These are phyloP conservation scores for Catocala sponsa DNA, from an alignment of 2,888 invertebrate genomes.

Conservation along the genomic window DNA sequence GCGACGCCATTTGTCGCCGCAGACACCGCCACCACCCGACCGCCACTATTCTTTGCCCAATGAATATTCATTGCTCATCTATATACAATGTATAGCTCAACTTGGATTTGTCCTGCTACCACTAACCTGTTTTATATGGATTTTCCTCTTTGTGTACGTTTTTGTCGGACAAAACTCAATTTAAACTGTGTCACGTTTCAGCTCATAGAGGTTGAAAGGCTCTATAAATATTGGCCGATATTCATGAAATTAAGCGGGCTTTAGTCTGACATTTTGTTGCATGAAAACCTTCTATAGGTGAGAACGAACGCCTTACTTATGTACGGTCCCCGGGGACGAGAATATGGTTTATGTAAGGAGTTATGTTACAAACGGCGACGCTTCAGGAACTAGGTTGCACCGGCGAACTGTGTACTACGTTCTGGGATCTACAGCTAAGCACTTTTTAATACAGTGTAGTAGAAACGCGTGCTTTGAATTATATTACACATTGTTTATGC, in stretches of 20 bases:
- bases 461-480: constrained; percentile 28
- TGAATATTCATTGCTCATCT: constrained; percentile 70
- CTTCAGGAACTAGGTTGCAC: constrained; percentile 47
- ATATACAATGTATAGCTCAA: constrained; percentile 45
- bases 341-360: constrained; percentile 47
- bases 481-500: constrained; percentile 8
- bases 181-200: constrained; percentile 14
- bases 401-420: constrained; percentile 32
- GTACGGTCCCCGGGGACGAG: constrained; percentile 34
- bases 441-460: constrained; percentile 26
- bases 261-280: constrained; percentile 45
- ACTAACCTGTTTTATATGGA: constrained; percentile 19
- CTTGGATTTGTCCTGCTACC: constrained; percentile 20
- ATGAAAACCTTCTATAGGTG: constrained; percentile 34
- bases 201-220: constrained; percentile 26
- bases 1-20: constrained; percentile 64
- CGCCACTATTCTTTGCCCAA: constrained; percentile 58
- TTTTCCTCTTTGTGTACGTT: neutral
- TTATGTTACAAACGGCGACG: constrained; percentile 40
- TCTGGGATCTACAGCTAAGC: constrained; percentile 32
- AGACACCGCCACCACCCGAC: constrained; percentile 32
- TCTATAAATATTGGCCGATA: constrained; percentile 47
- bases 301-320: constrained; percentile 31
- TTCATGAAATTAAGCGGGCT: constrained; percentile 38
- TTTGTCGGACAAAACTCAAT: constrained; percentile 12